phyloP scores from a whole-genome alignment of 2,888 invertebrate species.

The Pseudococcus jackbeardsleyi region DNA sequence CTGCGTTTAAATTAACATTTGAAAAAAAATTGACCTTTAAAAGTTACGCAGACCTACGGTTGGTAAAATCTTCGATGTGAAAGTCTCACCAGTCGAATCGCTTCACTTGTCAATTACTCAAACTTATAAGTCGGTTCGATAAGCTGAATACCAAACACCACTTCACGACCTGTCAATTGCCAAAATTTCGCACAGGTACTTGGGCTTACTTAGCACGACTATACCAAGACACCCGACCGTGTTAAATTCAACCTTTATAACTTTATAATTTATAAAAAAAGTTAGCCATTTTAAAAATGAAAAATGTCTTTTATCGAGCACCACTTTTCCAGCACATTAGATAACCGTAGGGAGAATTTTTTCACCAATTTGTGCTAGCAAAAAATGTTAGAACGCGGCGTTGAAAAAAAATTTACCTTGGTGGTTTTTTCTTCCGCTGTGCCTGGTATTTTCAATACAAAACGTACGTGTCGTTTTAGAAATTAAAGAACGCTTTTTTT shows the following conservation, averaged over 20 bases:
- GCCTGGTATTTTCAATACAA: neutral
- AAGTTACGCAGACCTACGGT: neutral
- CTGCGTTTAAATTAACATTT: neutral
- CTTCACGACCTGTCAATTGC: constrained; percentile 2
- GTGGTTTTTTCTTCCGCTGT: neutral
- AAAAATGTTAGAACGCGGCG: neutral
- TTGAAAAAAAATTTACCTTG: constrained; percentile 6
- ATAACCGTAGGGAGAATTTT: neutral
- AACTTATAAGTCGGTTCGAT: neutral
- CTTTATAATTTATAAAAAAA: constrained; percentile 20
- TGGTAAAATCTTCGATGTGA: neutral
- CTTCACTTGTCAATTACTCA: constrained; percentile 30
- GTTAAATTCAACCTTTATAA: neutral
- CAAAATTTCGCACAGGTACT: constrained; percentile 24
- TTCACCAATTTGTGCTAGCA: neutral
- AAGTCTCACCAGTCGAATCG: neutral
- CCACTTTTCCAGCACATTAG: constrained; percentile 39
- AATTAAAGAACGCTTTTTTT: neutral
- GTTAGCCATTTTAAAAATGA: constrained; percentile 12
- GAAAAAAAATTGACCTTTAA: neutral
- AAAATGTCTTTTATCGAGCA: constrained; percentile 29
- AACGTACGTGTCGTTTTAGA: neutral
- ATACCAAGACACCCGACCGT: neutral
- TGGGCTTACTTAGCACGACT: neutral
- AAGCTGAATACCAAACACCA: neutral